Base-by-base conservation (phyloP, 2,113 vertebrate species). In the Seriola rivoliana region DNA sequence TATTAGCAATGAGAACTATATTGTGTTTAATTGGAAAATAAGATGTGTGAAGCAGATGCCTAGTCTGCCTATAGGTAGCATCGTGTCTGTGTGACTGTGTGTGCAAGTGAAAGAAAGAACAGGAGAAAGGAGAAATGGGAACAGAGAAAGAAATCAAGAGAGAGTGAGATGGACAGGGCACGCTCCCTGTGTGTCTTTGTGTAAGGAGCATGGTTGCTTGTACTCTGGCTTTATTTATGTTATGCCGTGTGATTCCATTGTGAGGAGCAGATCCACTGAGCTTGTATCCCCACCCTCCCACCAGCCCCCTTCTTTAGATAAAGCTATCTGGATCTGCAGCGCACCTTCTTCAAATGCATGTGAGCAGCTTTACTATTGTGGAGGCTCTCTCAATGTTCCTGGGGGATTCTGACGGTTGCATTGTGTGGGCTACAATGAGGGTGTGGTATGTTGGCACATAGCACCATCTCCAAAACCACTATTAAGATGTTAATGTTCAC, bases 211-310 rank as follows among this genome's bases (percentile, higher is more conserved):
- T 36, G 80, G 48, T 81, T 48, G 70, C 88, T 93, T 92, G 92
- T 92, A 89, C 84, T 75, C 57, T 11, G 63, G 85, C 87, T 91
- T 91, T 87, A 90, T 92, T 91, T 88, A 78, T 86, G 91, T 89
- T 89, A 88, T 93, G 92, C 85, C 69, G 81, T 57, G 89, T 93
- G 92, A 92, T 92, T 91, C 92, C 88, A 91, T 93, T 94, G 93
- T 93, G 87, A 64, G 52, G 77, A 69, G 77, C 34, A 75, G 84
- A 87, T 87, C 86, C 79, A 82, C 66, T 9, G 75, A 85, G 89
- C 86, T 88, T 90, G 90, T 93, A 84, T 81, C 75, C 81, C 85
- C 91, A 75, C 69, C 81, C 80, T 82, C 84, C 76, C 88, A 64
- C 64, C 75, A 63, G 71, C 72, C 83, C 57, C 79, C 58, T 59